phyloP scores from a whole-genome alignment of 2,797 vertebrate genomes.

The Microctenopoma steveboyesi region DNA sequence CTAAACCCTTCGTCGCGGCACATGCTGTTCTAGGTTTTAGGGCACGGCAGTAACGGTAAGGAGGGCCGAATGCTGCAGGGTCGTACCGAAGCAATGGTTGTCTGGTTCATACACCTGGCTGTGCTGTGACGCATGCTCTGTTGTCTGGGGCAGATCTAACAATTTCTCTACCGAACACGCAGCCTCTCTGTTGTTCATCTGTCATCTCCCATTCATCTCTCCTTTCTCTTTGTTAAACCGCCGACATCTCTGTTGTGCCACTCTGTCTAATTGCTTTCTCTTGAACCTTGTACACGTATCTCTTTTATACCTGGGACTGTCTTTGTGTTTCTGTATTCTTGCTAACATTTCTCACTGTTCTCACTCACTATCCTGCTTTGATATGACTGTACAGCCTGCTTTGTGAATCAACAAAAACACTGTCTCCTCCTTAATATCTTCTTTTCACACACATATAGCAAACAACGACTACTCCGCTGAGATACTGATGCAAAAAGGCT shows the following conservation, averaged over 20 bases:
- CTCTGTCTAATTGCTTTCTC: slow-evolving; percentile 39
- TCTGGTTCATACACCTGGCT: slow-evolving; percentile 59
- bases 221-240: slow-evolving; percentile 18
- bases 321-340: slow-evolving; percentile 14
- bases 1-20: slow-evolving; percentile 49
- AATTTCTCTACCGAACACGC: slow-evolving; percentile 34
- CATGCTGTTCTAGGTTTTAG: slow-evolving; percentile 42
- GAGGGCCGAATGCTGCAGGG: slow-evolving; percentile 35
- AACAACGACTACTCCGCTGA: slow-evolving; percentile 15
- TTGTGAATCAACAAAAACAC: slow-evolving; percentile 27
- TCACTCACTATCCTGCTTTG: slow-evolving; percentile 20
- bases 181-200: slow-evolving; percentile 33
- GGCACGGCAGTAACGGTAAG: slow-evolving; percentile 50
- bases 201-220: slow-evolving; percentile 35
- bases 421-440: slow-evolving; percentile 20
- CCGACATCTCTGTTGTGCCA: slow-evolving; percentile 36
- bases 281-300: slow-evolving; percentile 18
- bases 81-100: slow-evolving; percentile 47
- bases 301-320: slow-evolving; percentile 24
- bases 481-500: slow-evolving; percentile 23
- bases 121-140: slow-evolving; percentile 64
- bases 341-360: slow-evolving; percentile 5
- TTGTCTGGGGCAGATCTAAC: slow-evolving; percentile 44
- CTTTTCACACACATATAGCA: slow-evolving; percentile 10
- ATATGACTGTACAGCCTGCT: slow-evolving; percentile 25